phyloP scores from a whole-genome alignment of 2,113 vertebrate genomes.

The Maccullochella peelii region DNA sequence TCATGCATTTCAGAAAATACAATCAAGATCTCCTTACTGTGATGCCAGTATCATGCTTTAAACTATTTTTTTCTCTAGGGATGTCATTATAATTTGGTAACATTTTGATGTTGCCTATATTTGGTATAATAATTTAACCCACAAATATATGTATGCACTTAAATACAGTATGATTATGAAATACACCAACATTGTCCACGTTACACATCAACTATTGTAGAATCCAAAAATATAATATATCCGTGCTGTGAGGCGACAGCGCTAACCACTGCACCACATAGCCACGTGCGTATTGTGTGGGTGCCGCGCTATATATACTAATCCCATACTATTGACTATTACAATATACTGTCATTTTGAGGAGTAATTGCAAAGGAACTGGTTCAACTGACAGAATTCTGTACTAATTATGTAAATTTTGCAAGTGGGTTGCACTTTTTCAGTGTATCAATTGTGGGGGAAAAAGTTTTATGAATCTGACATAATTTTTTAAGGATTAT shows the following conservation, averaged over 20 bases:
- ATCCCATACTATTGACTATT: background rate
- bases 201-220: background rate
- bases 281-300: no score
- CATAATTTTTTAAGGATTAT: slow-evolving; percentile 7
- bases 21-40: background rate
- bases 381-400: slow-evolving; percentile 5
- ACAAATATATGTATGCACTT: background rate
- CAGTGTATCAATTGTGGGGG: slow-evolving; percentile 10
- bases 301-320: no score
- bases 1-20: slow-evolving; percentile 53
- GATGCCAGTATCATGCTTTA: background rate
- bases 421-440: slow-evolving; percentile 64
- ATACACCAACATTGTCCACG: background rate
- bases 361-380: slow-evolving; percentile 1
- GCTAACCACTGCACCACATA: no score
- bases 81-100: background rate
- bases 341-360: background rate
- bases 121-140: background rate
- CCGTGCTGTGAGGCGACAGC: no score
- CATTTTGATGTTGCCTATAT: background rate
- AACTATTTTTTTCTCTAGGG: background rate
- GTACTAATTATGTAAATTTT: slow-evolving; percentile 19
- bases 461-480: slow-evolving; percentile 13
- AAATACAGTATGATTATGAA: slow-evolving; percentile 1
- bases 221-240: slow-evolving; percentile 6